These are phyloP conservation scores for Melanotus villosus DNA, from an alignment of 2,888 invertebrate genomes.

Conservation along the genomic window DNA sequence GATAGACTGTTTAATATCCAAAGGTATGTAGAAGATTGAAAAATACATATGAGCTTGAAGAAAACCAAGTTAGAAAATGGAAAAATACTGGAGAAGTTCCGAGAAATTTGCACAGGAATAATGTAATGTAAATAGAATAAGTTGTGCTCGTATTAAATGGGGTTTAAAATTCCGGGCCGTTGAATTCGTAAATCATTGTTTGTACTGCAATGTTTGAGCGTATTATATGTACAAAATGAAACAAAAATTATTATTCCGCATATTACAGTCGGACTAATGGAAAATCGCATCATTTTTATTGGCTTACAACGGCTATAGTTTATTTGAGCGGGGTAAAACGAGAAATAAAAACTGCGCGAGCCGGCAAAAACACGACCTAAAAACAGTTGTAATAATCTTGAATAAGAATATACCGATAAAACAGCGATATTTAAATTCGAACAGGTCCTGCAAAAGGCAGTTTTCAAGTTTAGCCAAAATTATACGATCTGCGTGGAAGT, in stretches of 20 bases:
- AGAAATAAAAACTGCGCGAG: background rate
- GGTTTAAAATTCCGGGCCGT: constrained; percentile 55
- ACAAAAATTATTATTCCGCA: constrained; percentile 23
- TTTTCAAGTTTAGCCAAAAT: constrained; percentile 48
- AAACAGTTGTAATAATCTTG: constrained; percentile 21
- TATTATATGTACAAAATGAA: constrained; percentile 23
- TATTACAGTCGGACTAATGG: background rate
- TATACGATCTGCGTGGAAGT: constrained; percentile 50
- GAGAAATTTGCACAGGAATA: constrained; percentile 58
- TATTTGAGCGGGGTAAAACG: background rate
- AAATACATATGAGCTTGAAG: constrained; percentile 62
- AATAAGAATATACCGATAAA: constrained; percentile 43
- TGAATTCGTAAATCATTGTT: constrained; percentile 57
- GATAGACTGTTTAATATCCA: constrained; percentile 66
- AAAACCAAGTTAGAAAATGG: constrained; percentile 56
- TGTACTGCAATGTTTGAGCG: constrained; percentile 43
- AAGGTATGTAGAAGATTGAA: constrained; percentile 66
- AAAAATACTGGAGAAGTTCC: constrained; percentile 60
- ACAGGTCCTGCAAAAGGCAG: constrained; percentile 42
- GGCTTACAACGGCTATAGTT: background rate
- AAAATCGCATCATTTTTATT: constrained; percentile 13
- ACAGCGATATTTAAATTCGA: constrained; percentile 38
- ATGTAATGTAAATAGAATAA: constrained; percentile 63
- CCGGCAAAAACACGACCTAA: background rate
- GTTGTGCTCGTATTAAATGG: constrained; percentile 57